Evolutionary conservation across 35 echinoderm and acorn worm genomes (phyloP), one percentile per base, ranked within the genome.

Genomic region (Hemicentrotus pulcherrimus): DNA sequence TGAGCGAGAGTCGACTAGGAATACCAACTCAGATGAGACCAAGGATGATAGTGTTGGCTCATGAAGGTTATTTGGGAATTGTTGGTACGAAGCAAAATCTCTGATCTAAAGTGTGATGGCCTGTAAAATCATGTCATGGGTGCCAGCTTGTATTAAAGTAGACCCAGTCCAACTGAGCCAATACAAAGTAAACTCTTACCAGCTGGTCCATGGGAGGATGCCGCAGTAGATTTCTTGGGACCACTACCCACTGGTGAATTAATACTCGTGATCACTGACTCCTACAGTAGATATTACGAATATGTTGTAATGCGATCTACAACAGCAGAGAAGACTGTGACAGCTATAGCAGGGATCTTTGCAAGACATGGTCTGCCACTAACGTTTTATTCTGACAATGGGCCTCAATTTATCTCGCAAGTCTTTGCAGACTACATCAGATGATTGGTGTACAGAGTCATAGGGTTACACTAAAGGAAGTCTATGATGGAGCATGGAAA

Each of bases 401-500:
- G 85, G 15, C 85, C 31, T 4, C 85, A 86, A 16, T 86, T 86
- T 16, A 86, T 86, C 18, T 86, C 85, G 6, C 5, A 86, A 86
- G 85, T 86, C 5, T 86, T 86, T 16, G 18, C 5, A 4, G 85
- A 86, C 15, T 86, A 86, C 85, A 86, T 86, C 5, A 86, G 18
- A 86, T 86, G 85, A 86, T 16, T 4, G 85, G 85, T 86, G 85
- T 86, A 6, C 85, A 86, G 5, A 4, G 9, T 9, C 85, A 86
- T 86, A 24, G 85, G 18, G 85, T 86, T 4, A 86, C 85, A 86
- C 85, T 16, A 32, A 94, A 96, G 31, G 92, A 94, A 47, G 92
- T 59, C 4, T 94, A 96, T 47, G 6, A 88, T 59, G 92, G 93
- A 65, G 96, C 96, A 52, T 96, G 96, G 94, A 91, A 96, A 11